These are phyloP conservation scores for Struthidea cinerea DNA, from an alignment of 2,113 vertebrate genomes.

Conservation along the genomic window DNA sequence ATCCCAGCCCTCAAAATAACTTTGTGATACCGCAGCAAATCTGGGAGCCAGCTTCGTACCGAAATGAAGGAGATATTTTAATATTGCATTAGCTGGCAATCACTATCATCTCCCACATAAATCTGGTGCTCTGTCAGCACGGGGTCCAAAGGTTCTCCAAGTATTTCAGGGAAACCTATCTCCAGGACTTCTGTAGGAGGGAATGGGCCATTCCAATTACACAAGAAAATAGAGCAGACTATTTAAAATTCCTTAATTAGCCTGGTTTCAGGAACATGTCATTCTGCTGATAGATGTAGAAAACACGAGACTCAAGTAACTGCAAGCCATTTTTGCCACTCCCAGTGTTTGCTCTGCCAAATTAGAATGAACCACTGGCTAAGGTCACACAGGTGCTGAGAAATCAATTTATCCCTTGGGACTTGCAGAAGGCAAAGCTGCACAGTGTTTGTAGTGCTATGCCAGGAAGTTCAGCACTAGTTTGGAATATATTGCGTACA, in stretches of 20 bases:
- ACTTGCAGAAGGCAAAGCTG: not conserved
- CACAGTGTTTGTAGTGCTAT: not conserved
- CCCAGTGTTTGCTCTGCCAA: not conserved
- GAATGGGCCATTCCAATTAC: slow-evolving; percentile 57
- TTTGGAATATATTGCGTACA: not conserved
- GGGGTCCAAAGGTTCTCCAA: slow-evolving; percentile 36
- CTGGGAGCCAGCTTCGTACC: not conserved
- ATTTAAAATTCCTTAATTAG: slow-evolving; percentile 58
- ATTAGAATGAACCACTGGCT: not conserved
- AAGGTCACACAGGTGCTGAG: not conserved
- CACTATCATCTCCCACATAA: not conserved
- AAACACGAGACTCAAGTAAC: not conserved
- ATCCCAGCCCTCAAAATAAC: not conserved
- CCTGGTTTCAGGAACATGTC: not conserved
- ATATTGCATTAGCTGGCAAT: slow-evolving; percentile 41
- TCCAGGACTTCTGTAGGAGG: not conserved
- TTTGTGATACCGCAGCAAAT: not conserved
- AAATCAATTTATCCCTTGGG: slow-evolving; percentile 28
- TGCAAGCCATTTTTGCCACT: not conserved
- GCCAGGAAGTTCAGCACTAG: not conserved
- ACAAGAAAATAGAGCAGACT: slow-evolving; percentile 35
- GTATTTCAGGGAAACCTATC: slow-evolving; percentile 12
- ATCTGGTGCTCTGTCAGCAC: not conserved
- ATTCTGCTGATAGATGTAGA: not conserved
- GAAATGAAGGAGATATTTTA: slow-evolving; percentile 15